Evolutionary conservation across 2,888 invertebrate genomes (phyloP).

Genomic region (Diaperis boleti): DNA sequence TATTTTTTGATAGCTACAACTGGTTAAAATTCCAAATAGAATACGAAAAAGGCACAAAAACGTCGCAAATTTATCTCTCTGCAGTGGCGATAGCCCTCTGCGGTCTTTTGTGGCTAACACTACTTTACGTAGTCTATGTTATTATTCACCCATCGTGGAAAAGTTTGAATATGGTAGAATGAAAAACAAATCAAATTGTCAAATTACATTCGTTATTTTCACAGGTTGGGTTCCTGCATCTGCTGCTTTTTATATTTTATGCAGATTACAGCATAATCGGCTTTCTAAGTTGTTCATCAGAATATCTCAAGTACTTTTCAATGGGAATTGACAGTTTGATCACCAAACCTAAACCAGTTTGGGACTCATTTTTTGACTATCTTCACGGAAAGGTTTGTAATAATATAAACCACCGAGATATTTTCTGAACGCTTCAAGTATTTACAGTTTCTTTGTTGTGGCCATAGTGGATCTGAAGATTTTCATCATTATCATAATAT

Average conservation of each 20-base stretch:
- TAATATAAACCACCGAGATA: constrained; percentile 3
- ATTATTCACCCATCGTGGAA: too few species aligned
- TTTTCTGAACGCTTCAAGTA: too few species aligned
- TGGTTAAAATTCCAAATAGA: too few species aligned
- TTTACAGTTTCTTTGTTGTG: constrained; percentile 12
- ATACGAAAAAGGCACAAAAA: too few species aligned
- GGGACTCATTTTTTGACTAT: background rate
- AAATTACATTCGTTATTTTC: too few species aligned
- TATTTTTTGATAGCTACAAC: too few species aligned
- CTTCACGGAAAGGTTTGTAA: background rate
- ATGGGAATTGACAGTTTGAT: background rate
- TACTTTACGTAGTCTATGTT: too few species aligned
- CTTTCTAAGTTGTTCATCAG: background rate
- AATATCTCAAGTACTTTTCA: background rate
- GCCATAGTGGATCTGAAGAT: background rate
- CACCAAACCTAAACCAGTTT: background rate
- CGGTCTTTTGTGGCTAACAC: too few species aligned
- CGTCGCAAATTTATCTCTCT: too few species aligned
- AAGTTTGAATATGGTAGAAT: too few species aligned
- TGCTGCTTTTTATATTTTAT: background rate
- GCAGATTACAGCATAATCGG: background rate
- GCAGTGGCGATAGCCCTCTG: too few species aligned
- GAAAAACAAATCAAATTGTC: too few species aligned
- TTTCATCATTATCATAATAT: background rate
- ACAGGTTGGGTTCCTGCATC: background rate